phyloP scores from a whole-genome alignment of 2,888 invertebrate genomes.

The Aspidiotus destructor region DNA sequence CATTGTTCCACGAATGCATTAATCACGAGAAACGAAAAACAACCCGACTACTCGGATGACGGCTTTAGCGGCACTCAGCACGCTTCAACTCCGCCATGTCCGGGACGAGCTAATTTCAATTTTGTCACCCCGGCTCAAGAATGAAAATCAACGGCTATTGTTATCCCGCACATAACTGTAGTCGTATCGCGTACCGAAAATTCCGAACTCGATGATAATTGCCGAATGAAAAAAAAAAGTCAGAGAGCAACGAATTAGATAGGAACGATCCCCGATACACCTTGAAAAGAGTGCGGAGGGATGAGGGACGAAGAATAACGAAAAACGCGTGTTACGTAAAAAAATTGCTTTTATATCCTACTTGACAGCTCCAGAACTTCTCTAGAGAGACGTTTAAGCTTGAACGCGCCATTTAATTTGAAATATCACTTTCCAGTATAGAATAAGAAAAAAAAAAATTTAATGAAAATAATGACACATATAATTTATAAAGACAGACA shows the following conservation, averaged over 20 bases:
- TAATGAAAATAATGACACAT: constrained; percentile 16
- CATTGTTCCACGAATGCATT: constrained; percentile 1
- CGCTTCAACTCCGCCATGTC: background rate
- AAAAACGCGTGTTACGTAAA: background rate
- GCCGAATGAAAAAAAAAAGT: too few species aligned
- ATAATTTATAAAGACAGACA: constrained; percentile 16
- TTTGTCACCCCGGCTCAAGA: background rate
- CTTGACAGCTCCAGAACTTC: constrained; percentile 1
- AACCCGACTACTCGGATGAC: background rate
- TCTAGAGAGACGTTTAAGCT: background rate
- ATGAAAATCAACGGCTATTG: too few species aligned
- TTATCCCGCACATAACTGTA: too few species aligned
- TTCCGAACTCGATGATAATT: too few species aligned
- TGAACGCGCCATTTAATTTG: constrained; percentile 12
- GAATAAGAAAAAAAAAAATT: background rate
- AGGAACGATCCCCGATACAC: too few species aligned
- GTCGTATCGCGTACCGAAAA: too few species aligned
- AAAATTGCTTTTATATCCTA: constrained; percentile 2
- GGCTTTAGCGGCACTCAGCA: background rate
- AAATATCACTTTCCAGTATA: constrained; percentile 12
- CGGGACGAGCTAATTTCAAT: constrained; percentile 3
- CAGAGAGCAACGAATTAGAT: too few species aligned
- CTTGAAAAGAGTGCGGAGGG: background rate
- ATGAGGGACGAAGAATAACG: background rate
- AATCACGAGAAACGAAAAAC: constrained; percentile 1